Conservation (phyloP, 2,797 vertebrate species). For the Nyctibius grandis region DNA sequence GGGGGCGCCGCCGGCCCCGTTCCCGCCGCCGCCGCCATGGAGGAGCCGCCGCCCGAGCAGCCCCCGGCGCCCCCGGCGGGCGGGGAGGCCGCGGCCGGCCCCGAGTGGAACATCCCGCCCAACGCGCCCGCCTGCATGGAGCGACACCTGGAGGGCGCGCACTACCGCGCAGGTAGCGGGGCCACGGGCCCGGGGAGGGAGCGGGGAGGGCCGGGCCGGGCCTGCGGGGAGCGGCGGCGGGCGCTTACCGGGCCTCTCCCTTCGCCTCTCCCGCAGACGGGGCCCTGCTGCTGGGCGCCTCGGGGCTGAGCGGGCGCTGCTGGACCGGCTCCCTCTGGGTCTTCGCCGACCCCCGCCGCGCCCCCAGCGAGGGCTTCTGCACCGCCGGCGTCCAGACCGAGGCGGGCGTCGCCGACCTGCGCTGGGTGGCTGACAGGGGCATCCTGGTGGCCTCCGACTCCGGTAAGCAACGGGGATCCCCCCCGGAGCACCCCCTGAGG, state of each 20-base stretch:
- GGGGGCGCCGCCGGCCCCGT: background rate
- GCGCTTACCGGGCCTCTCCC: background rate
- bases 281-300: constrained; percentile 86
- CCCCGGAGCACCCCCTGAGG: background rate
- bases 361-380: constrained; percentile 92
- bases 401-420: constrained; percentile 86
- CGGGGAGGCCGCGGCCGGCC: background rate
- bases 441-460: constrained; percentile 89
- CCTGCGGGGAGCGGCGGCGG: background rate
- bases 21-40: background rate
- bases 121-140: constrained; percentile 95
- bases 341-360: constrained; percentile 85
- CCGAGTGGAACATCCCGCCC: constrained; percentile 87
- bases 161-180: constrained; percentile 82
- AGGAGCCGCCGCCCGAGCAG: background rate
- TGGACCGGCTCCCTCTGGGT: constrained; percentile 96
- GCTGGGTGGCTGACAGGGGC: constrained; percentile 85
- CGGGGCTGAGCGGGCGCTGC: constrained; percentile 87
- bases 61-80: background rate
- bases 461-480: constrained; percentile 65
- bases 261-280: constrained; percentile 76
- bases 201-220: background rate
- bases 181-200: background rate
- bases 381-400: constrained; percentile 94
- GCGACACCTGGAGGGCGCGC: constrained; percentile 83